Evolutionary conservation across 2,113 vertebrate genomes (phyloP).

Genomic region (Damaliscus lunatus): DNA sequence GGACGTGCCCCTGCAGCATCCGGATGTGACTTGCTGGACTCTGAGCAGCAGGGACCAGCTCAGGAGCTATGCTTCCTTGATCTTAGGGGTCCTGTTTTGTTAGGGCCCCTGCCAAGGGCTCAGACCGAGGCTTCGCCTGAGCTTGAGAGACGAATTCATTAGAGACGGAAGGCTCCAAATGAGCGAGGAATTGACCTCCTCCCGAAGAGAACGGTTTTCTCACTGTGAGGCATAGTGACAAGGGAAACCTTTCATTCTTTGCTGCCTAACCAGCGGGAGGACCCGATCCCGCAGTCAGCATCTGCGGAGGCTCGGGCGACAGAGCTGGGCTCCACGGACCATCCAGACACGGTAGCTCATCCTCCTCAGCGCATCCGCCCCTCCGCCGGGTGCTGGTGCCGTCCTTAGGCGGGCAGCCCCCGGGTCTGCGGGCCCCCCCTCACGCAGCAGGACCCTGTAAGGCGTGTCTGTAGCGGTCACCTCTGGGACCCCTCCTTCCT

Average conservation of each 20-base stretch:
- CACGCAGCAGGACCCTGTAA: fast-evolving
- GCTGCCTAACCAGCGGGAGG: not conserved
- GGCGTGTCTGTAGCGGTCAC: not conserved
- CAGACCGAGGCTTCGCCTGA: not conserved
- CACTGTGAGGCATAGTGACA: not conserved
- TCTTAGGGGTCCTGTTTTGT: not conserved
- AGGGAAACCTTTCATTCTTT: not conserved
- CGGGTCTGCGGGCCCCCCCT: too few species aligned
- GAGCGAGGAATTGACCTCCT: not conserved
- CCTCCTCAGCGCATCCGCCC: not conserved
- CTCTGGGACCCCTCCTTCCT: not conserved
- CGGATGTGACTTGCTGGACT: not conserved
- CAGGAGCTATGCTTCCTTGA: not conserved
- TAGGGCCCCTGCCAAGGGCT: not conserved
- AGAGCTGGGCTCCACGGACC: too few species aligned
- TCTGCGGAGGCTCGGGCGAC: not conserved
- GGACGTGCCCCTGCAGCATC: too few species aligned
- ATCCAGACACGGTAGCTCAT: not conserved
- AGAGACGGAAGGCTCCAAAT: not conserved
- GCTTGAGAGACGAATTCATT: not conserved
- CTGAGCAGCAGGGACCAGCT: not conserved
- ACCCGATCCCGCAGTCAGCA: not conserved
- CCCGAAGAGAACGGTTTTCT: not conserved
- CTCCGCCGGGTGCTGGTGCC: not conserved
- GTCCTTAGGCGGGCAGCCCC: fast-evolving